Conservation (phyloP, 2,113 vertebrate species). For the Bujurquina vittata region DNA sequence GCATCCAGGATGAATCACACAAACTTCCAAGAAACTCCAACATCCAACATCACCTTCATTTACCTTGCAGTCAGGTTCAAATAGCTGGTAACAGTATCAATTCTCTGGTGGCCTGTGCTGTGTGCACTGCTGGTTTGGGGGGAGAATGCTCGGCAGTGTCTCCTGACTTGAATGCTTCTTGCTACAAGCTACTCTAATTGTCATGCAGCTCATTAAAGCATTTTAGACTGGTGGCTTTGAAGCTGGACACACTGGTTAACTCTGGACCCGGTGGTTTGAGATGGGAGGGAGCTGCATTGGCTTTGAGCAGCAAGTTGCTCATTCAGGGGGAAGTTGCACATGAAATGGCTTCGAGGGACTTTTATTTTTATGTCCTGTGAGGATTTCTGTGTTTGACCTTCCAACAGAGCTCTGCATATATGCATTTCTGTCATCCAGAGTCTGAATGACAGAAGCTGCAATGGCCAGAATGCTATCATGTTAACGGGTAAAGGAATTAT, state of each 20-base stretch:
- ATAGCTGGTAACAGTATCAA: not conserved
- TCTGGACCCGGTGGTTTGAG: slow-evolving; percentile 15
- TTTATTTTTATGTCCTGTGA: not conserved
- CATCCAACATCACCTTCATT: not conserved
- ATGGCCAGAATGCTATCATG: not conserved
- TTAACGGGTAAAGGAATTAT: not conserved
- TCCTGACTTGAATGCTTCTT: not conserved
- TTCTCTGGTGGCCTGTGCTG: not conserved
- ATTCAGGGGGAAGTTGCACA: not conserved
- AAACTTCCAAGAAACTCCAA: not conserved
- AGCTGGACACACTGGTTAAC: slow-evolving; percentile 24
- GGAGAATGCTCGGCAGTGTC: not conserved
- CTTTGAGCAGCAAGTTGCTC: slow-evolving; percentile 17
- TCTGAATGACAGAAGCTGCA: not conserved
- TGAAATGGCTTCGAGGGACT: not conserved
- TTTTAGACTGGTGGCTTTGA: slow-evolving; percentile 25
- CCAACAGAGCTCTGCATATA: not conserved
- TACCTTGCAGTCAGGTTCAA: not conserved
- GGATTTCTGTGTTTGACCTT: not conserved
- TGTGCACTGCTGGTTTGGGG: not conserved
- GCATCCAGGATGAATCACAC: not conserved
- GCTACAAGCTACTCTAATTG: slow-evolving; percentile 26
- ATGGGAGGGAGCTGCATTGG: slow-evolving; percentile 30
- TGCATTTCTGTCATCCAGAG: not conserved
- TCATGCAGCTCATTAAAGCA: slow-evolving; percentile 41